These are phyloP conservation scores for Elymnias hypermnestra DNA, from an alignment of 1,140 invertebrate genomes.

Conservation along the genomic window DNA sequence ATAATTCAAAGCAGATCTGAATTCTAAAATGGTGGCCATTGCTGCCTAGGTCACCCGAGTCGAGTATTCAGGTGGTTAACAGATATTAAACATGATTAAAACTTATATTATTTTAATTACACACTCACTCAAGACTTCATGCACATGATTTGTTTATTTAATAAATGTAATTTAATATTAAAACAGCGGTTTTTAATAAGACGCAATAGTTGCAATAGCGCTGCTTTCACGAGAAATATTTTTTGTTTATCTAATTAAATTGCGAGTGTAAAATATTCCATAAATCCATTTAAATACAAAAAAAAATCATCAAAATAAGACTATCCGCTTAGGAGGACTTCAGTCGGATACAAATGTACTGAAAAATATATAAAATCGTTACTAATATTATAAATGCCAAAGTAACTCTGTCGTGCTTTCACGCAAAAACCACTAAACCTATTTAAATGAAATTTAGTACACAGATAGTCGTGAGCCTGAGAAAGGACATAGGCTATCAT, in stretches of 20 bases:
- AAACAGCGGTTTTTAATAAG: constrained; percentile 41
- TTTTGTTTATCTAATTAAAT: constrained; percentile 47
- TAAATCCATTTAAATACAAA: no score
- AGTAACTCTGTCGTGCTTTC: no score
- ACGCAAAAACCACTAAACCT: no score
- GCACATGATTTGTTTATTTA: constrained; percentile 63
- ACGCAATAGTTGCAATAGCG: constrained; percentile 56
- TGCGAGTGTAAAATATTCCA: no score
- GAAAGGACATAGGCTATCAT: no score
- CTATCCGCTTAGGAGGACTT: no score
- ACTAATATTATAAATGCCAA: no score
- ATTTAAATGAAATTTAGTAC: no score
- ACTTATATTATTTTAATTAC: constrained; percentile 32
- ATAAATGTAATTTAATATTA: constrained; percentile 37
- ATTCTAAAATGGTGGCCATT: constrained; percentile 74
- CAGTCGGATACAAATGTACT: no score
- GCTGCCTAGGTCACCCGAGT: constrained; percentile 56
- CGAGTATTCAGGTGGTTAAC: constrained; percentile 41
- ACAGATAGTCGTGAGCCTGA: no score
- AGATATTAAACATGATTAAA: constrained; percentile 27
- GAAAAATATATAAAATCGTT: no score
- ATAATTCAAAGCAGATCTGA: constrained; percentile 46
- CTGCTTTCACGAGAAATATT: constrained; percentile 68
- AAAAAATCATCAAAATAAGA: no score
- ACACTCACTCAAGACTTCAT: constrained; percentile 71